phyloP scores from a whole-genome alignment of 2,113 vertebrate genomes.

The Suncus etruscus region DNA sequence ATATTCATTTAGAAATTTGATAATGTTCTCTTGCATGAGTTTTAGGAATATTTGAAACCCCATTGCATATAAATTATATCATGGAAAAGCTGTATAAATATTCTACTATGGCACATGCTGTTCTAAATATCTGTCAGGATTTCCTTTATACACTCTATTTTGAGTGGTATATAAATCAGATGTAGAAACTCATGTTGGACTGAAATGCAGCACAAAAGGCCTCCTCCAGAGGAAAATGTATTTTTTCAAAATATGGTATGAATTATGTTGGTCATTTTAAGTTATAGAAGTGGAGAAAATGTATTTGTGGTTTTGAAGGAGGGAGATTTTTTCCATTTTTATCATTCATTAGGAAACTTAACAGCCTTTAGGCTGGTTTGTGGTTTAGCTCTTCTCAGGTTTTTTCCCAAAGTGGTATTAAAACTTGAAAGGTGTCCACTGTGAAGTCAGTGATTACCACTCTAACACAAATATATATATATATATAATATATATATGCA shows the following conservation, averaged over 20 bases:
- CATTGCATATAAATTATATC: conserved; percentile 80
- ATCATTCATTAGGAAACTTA: conserved; percentile 75
- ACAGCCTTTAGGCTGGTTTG: conserved; percentile 74
- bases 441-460: conserved; percentile 61
- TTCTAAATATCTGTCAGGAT: conserved; percentile 74
- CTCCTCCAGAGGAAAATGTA: conserved; percentile 70
- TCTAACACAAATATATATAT: conserved; percentile 67
- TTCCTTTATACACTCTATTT: conserved; percentile 78
- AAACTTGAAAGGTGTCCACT: conserved; percentile 75
- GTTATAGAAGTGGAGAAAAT: conserved; percentile 76
- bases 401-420: conserved; percentile 79
- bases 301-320: conserved; percentile 80
- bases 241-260: conserved; percentile 73
- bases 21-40: conserved; percentile 78
- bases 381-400: conserved; percentile 71
- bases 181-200: conserved; percentile 77
- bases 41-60: conserved; percentile 79
- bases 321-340: conserved; percentile 74
- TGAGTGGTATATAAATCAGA: conserved; percentile 79
- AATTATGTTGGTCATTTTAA: conserved; percentile 75
- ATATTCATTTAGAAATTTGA: conserved; percentile 83
- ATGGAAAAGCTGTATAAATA: conserved; percentile 83
- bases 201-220: conserved; percentile 75
- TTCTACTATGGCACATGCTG: conserved; percentile 76
- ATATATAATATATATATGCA: neutral